phyloP scores from a whole-genome alignment of 2,113 vertebrate genomes.

The Orycteropus afer region DNA sequence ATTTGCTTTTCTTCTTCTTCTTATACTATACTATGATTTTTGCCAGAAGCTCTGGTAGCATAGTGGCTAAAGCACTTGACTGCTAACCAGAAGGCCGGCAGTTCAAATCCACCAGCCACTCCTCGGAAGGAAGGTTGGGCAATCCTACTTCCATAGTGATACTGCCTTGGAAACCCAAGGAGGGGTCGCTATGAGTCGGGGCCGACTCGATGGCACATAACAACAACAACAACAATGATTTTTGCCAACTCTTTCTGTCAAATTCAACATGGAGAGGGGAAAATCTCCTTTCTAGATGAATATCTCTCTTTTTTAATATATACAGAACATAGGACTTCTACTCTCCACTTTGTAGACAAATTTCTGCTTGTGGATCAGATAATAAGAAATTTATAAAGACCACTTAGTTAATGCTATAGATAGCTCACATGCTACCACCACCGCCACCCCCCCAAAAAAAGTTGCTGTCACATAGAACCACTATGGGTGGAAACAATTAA shows the following conservation, averaged over 20 bases:
- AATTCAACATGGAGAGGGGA: neutral
- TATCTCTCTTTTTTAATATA: neutral
- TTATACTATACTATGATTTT: neutral
- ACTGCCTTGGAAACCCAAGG: too few species aligned
- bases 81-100: too few species aligned
- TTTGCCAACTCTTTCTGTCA: neutral
- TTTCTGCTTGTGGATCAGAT: neutral
- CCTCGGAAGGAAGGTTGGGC: too few species aligned
- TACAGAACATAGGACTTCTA: neutral
- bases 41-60: too few species aligned
- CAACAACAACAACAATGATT: too few species aligned
- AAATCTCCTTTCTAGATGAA: neutral
- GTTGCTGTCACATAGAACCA: neutral
- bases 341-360: neutral
- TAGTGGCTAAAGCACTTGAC: too few species aligned
- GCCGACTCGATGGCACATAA: too few species aligned
- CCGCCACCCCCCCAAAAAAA: neutral
- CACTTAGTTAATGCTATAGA: neutral
- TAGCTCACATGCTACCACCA: neutral
- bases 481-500: neutral
- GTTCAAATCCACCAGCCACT: too few species aligned
- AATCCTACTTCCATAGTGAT: too few species aligned
- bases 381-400: neutral
- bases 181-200: too few species aligned
- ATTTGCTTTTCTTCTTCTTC: neutral